Evolutionary conservation across 2,888 invertebrate species (phyloP), one percentile per base, ranked within the genome.

Genomic region (Oscheius onirici): DNA sequence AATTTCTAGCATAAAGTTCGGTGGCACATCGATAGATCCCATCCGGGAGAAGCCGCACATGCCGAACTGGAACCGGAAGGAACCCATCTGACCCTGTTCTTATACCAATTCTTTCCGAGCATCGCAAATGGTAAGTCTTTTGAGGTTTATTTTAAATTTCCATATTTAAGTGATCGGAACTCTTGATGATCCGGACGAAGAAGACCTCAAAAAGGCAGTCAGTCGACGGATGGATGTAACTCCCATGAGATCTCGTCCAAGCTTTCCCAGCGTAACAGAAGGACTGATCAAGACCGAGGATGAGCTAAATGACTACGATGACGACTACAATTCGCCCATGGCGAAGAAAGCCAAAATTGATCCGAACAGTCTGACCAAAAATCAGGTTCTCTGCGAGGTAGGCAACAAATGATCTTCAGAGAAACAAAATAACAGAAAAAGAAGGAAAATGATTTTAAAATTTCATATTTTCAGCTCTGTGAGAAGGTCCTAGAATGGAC

Each of bases 1-100:
- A 20, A 3, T 54, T 61, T 72, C 40, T 28, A 72, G 72, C 60
- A 68, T 68, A 72, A 68, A 43, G 54, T 72, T 8, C 68, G 61
- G 1, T 46, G 46, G 44, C 72, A 72, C 52, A 72, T 69, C 26
- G 6, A 46, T n/a, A 13, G 24, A n/a, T 15, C 60, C 1, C 72
- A 72, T 28, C 6, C 49, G 3, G 46, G 34, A 13, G 43, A 28
- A 8, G 71, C 66, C 6, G 20, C 51, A 15, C 20, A 20, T 15
- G 65, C 65, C 11, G 15, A 66, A n/a, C 15, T 11, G 24, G 54
- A 6, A 10, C 26, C 41, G 17, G 34, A 20, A 6, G 68, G 68
- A 10, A 26, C 34, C 8, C 43, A 49, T 22, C 13, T 70, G 34
- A n/a, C 15, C 8, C 20, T 52, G 0, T 65, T 65, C 44, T n/a